Conservation (phyloP, 2,888 invertebrate species). For the Cynaeus angustus region DNA sequence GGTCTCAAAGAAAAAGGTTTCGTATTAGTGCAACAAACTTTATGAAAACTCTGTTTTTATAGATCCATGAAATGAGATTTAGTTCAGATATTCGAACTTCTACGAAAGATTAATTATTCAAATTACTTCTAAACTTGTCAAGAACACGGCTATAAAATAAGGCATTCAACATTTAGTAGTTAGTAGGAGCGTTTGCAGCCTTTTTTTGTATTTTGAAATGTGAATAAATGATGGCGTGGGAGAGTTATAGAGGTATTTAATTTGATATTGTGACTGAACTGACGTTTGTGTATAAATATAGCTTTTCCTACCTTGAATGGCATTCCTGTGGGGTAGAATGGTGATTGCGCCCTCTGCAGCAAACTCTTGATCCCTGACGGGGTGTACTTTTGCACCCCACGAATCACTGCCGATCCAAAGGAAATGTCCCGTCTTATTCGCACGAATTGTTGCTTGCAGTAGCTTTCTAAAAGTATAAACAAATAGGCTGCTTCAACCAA, state of each 20-base stretch:
- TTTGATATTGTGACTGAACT: constrained; percentile 36
- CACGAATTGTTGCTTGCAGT: constrained; percentile 75
- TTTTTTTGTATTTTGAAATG: not conserved
- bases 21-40: constrained; percentile 32
- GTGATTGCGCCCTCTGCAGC: constrained; percentile 78
- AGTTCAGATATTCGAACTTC: constrained; percentile 37
- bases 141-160: constrained; percentile 30
- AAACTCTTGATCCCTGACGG: constrained; percentile 76
- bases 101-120: constrained; percentile 41
- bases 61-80: constrained; percentile 35
- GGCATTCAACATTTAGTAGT: constrained; percentile 24
- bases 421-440: constrained; percentile 76
- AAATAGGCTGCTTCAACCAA: constrained; percentile 29
- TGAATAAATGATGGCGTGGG: constrained; percentile 36
- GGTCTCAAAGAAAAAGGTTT: constrained; percentile 8
- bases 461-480: constrained; percentile 71
- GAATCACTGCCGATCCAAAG: constrained; percentile 83
- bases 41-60: constrained; percentile 29
- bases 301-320: constrained; percentile 71
- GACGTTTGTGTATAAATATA: constrained; percentile 40
- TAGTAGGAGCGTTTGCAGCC: not conserved
- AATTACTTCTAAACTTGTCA: constrained; percentile 39
- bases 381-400: constrained; percentile 80
- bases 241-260: constrained; percentile 38
- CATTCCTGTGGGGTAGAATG: constrained; percentile 76